Evolutionary conservation across 2,888 invertebrate species (phyloP), one percentile per base, ranked within the genome.

Genomic region (Pantelozetes paolii): DNA sequence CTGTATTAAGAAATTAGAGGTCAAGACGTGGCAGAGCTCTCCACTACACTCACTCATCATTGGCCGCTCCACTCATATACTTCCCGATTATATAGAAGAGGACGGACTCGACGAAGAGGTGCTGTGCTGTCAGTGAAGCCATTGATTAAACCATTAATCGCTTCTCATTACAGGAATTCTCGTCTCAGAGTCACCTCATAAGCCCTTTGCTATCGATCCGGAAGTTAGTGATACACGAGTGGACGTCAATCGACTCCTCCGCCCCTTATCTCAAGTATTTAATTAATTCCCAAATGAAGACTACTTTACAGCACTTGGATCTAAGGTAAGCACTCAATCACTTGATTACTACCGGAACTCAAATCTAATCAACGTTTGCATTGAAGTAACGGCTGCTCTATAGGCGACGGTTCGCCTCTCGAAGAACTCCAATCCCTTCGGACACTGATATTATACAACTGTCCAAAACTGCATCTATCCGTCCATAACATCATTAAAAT

Each of bases 1-100:
- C 15, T 8, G 36, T 9, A 15, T 42, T 18, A 57, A 42, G 32
- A 75, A 36, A 23, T 15, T 72, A 18, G 72, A 73, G 40, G 50
- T 75, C 20, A 42, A 23, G 36, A 74, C 86, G 89, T 80, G 88
- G 90, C 48, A 85, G 87, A 76, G 89, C 88, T 80, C 83, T 93
- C 73, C 84, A 86, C 62, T 75, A 15, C 64, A 71, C 72, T 88
- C 88, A 0, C 82, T 94, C 20, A 87, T 88, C 78, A 85, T 92
- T 78, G 90, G 90, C 2, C 87, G 89, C 8, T 85, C 87, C 74
- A 87, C 87, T 13, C 86, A 86, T 79, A 84, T 88, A 45, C 82
- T 89, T 76, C 85, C 89, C 18, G 76, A 77, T n/a, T 54, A 71
- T 18, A 64, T 76, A 1, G 71, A 71, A 50, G 71, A 71, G 28